Percentiles rank a stretch among this genome's conserved stretches.
Evolutionary conservation across 64 coral and sea anemone genomes (phyloP).

Genomic region (Astreopora myriophthalma): DNA sequence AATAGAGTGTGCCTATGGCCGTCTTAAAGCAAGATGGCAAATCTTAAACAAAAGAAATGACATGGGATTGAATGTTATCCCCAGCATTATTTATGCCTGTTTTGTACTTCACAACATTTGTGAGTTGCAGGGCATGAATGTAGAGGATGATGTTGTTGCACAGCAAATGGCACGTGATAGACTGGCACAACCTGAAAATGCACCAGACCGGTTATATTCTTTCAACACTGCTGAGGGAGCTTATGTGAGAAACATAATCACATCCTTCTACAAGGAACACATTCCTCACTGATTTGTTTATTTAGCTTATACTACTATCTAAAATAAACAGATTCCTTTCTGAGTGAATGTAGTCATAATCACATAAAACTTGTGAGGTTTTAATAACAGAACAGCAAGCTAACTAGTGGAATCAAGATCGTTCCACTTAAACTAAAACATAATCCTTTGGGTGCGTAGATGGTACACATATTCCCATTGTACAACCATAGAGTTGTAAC

Average conservation of each 20-base stretch:
- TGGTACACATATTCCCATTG: not conserved
- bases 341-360: not conserved
- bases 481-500: not conserved
- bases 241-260: conserved; percentile 6
- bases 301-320: not conserved
- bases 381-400: not conserved
- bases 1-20: conserved; percentile 5
- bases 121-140: not conserved
- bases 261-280: conserved; percentile 5
- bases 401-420: not conserved
- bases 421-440: not conserved
- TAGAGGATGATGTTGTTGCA: conserved; percentile 37
- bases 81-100: conserved; percentile 29
- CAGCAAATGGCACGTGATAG: conserved; percentile 12
- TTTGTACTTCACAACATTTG: conserved; percentile 56
- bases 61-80: not conserved
- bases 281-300: conserved; percentile 6
- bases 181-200: not conserved
- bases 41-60: not conserved
- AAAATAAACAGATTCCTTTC: not conserved
- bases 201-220: conserved; percentile 10
- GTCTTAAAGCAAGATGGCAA: too few relatives aligned
- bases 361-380: not conserved
- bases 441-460: too few relatives aligned
- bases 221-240: conserved; percentile 15